A percentile compares a stretch with the other conserved stretches of the same genome.
These are phyloP conservation scores for Pycnomerus fuliginosus DNA, from an alignment of 2,888 invertebrate species.

Conservation along the genomic window DNA sequence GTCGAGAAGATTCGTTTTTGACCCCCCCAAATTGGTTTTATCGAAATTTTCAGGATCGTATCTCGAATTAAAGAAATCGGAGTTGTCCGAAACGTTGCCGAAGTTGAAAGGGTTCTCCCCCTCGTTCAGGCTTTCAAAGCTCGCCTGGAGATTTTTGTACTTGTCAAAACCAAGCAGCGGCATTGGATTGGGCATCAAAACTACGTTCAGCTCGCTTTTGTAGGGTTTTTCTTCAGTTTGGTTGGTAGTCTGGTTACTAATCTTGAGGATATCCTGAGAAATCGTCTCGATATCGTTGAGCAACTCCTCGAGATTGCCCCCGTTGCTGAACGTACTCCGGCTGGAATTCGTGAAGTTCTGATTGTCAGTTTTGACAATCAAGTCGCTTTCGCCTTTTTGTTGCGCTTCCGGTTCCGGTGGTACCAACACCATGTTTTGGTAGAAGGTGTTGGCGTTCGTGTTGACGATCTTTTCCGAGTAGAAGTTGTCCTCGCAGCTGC, in stretches of 20 bases:
- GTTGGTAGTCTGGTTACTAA: constrained; percentile 10
- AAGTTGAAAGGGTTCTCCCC: constrained; percentile 46
- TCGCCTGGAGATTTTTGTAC: constrained; percentile 47
- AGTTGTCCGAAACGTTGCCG: constrained; percentile 39
- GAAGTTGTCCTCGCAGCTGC: constrained; percentile 42
- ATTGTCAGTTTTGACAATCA: constrained; percentile 51
- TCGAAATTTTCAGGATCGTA: constrained; percentile 47
- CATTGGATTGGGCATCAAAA: constrained; percentile 53
- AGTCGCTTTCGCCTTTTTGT: constrained; percentile 43
- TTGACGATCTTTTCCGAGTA: constrained; percentile 33
- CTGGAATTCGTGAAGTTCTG: constrained; percentile 42
- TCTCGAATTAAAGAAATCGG: constrained; percentile 42
- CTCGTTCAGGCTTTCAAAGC: constrained; percentile 43
- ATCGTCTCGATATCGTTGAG: constrained; percentile 67
- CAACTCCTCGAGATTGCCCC: constrained; percentile 67
- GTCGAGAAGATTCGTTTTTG: constrained; percentile 47
- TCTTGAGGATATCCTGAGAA: constrained; percentile 49
- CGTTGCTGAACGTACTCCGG: constrained; percentile 47
- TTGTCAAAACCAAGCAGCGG: constrained; percentile 52
- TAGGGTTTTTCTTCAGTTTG: constrained; percentile 38
- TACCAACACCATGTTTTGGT: constrained; percentile 37
- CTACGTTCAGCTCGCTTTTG: constrained; percentile 51
- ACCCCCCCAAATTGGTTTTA: constrained; percentile 49
- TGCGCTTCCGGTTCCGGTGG: constrained; percentile 19
- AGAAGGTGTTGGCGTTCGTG: constrained; percentile 36